Base-by-base conservation (phyloP, 2,797 vertebrate genomes). In the Enteromius radiatus region DNA sequence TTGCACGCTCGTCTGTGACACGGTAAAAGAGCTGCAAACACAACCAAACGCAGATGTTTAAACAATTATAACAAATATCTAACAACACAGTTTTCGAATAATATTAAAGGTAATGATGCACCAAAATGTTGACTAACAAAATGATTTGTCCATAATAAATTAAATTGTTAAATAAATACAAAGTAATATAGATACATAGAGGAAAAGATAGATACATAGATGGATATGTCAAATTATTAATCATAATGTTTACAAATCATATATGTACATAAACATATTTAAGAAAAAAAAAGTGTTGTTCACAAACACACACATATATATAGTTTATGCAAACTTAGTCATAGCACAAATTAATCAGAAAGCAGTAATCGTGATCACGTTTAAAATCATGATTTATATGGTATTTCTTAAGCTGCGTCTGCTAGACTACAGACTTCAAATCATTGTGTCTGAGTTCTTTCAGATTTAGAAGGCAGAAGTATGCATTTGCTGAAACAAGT, bases 1-100 rank as follows among this genome's bases (percentile, higher is more conserved):
- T 97, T 87, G 98, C 97, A 80, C 96, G 93, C 91, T 99, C 98
- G 88, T 99, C 98, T 11, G 96, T 98, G 86, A 99, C 98, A 80
- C 96, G 96, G 85, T 97, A 98, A 92, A 98, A 99, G 84, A 99
- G 96, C 98, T 99, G 91, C 38, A 28, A 45, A 82, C 31, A 15
- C 14, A 63, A 31, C 26, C 14, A 81, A 74, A 75, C 2, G 23
- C 26, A 54, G 21, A 45, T 26, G 33, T 61, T 28, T 43, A 47
- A 7, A 79, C 54, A 15, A 6, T 12, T 28, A 59, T 3, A 31
- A n/a, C 54, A 64, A 65, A 65, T 54, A n/a, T 23, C 11, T 2
- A 23, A 68, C 11, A 3, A 21, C n/a, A 43, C 5, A 6, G 2
- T 41, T 23, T 23, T 23, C 21, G 41, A 14, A 5, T 41, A 41